phyloP scores from a whole-genome alignment of 2,797 vertebrate species.

The Cynopterus sphinx region DNA sequence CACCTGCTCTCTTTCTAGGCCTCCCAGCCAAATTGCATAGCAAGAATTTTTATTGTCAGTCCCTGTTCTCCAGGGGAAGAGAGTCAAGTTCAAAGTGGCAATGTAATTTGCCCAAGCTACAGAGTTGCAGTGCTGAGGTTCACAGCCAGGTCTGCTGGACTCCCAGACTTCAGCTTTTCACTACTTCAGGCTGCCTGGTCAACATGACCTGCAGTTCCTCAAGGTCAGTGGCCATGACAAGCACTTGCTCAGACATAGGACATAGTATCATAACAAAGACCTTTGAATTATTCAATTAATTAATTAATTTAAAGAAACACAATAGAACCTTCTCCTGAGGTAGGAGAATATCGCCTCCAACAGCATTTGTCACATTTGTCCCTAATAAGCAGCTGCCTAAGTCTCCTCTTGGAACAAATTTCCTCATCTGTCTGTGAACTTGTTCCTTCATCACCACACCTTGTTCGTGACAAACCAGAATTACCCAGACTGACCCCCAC shows the following conservation, averaged over 20 bases:
- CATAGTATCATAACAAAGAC: background rate
- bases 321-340: background rate
- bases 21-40: background rate
- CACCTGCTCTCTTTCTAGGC: background rate
- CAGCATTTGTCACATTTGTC: fast-evolving
- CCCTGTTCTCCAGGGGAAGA: background rate
- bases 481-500: background rate
- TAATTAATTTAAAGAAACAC: background rate
- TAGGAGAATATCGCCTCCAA: background rate
- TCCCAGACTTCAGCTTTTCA: background rate
- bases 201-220: background rate
- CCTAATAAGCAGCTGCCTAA: background rate
- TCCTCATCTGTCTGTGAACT: background rate
- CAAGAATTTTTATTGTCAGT: background rate
- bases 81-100: background rate
- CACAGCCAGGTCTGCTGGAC: background rate
- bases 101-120: background rate
- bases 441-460: background rate
- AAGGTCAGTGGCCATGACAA: background rate
- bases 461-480: background rate
- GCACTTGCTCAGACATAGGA: background rate
- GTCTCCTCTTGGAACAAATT: background rate
- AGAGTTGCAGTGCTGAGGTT: background rate
- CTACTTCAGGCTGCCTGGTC: background rate
- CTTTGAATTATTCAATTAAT: too few species aligned